A percentile compares a stretch with the other conserved stretches of the same genome.
Evolutionary conservation across 2,888 invertebrate species (phyloP).

Genomic region (Physocephala rufipes): DNA sequence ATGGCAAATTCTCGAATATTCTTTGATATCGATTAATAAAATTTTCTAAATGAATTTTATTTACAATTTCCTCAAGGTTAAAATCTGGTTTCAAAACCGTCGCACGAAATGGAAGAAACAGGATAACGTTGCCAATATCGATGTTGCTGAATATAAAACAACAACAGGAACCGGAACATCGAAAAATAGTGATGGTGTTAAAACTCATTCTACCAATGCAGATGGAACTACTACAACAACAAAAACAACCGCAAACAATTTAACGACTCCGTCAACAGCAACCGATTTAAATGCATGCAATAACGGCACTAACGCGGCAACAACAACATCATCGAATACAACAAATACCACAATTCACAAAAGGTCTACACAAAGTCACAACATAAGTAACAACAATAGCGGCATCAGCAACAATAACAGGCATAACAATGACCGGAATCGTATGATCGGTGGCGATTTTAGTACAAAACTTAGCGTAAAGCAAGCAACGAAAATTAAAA

Average conservation of each 20-base stretch:
- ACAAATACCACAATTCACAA: slow-evolving; percentile 43
- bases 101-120: slow-evolving; percentile 81
- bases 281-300: slow-evolving; percentile 33
- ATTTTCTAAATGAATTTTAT: no score
- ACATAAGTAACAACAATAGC: slow-evolving; percentile 45
- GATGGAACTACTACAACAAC: slow-evolving; percentile 5
- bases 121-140: slow-evolving; percentile 89
- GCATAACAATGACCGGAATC: slow-evolving; percentile 46
- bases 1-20: no score
- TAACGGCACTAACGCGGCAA: slow-evolving; percentile 27
- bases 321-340: slow-evolving; percentile 35
- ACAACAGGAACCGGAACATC: slow-evolving; percentile 35
- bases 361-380: slow-evolving; percentile 37
- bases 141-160: slow-evolving; percentile 74
- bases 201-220: slow-evolving; percentile 31
- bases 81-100: slow-evolving; percentile 67
- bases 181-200: slow-evolving; percentile 38
- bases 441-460: slow-evolving; percentile 52
- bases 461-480: slow-evolving; percentile 60
- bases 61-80: slow-evolving; percentile 52
- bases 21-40: no score
- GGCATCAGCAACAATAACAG: slow-evolving; percentile 42
- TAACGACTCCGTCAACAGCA: slow-evolving; percentile 17
- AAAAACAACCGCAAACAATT: neutral
- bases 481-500: slow-evolving; percentile 63